Evolutionary conservation across 2,113 vertebrate species (phyloP), one percentile per base, ranked within the genome.

Genomic region (Athene noctua): DNA sequence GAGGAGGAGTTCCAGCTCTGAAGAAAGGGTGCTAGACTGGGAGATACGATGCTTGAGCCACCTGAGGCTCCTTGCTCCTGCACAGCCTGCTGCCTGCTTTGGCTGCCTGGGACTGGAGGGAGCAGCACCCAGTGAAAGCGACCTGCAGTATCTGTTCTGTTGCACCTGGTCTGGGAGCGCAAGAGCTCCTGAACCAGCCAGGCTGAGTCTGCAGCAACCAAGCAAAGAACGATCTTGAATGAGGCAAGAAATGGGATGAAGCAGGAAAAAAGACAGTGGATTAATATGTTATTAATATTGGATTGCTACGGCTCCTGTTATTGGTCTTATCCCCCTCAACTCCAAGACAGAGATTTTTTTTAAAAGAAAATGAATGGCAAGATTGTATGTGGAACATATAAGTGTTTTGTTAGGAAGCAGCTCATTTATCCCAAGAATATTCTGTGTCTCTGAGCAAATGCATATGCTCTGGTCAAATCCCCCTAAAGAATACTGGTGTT

Each of bases 21-120:
- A 78, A 82, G 72, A 16, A 40, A 44, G 63, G n/a, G 17, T 14
- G 6, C 30, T 59, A 8, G 25, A 40, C 34, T 52, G 29, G 34
- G 51, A 58, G 21, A 29, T 46, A 38, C 0, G 2, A 8, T 46
- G 27, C 0, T 0, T 25, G 30, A 61, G 9, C 46, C 7, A 18
- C 10, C n/a, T 79, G 59, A 30, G 23, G 13, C n/a, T n/a, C 3
- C 19, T 7, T 0, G 0, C 7, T 74, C 34, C 15, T 40, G 42
- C 18, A 18, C 27, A 30, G 44, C 40, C 52, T 72, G 46, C 62
- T 32, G 30, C 36, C 51, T 75, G 25, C 17, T 15, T n/a, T 15
- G 21, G 10, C 63, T 38, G n/a, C 52, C 63, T 73, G 22, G 58
- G 7, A 34, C 17, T 30, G 27, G 36, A 55, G 47, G 30, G 40